These are phyloP conservation scores for Caenorhabditis sp. DNA, from an alignment of 2,888 invertebrate species.

Conservation along the genomic window DNA sequence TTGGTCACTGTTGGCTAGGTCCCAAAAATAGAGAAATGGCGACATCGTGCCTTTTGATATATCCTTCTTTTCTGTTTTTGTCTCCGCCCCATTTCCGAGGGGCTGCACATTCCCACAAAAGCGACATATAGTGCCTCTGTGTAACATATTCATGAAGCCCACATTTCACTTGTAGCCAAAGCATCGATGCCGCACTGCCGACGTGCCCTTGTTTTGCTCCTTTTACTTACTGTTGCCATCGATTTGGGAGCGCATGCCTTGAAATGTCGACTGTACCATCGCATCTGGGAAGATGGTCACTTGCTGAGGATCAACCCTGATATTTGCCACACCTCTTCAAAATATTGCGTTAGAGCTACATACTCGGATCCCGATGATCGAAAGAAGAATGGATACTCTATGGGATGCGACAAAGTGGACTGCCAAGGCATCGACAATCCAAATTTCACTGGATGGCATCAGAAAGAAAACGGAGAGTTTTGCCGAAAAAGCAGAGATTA, in stretches of 20 bases:
- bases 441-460: constrained; percentile 67
- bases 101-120: constrained; percentile 33
- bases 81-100: constrained; percentile 49
- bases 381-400: constrained; percentile 76
- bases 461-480: constrained; percentile 47
- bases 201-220: constrained; percentile 53
- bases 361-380: constrained; percentile 69
- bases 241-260: constrained; percentile 48
- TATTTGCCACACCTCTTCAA: constrained; percentile 61
- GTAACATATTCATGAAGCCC: constrained; percentile 64
- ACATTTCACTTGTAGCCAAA: constrained; percentile 57
- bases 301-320: constrained; percentile 68
- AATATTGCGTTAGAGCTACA: constrained; percentile 69
- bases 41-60: constrained; percentile 40
- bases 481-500: constrained; percentile 74
- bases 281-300: constrained; percentile 71
- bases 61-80: constrained; percentile 57
- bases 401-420: constrained; percentile 77
- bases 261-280: constrained; percentile 71
- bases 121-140: constrained; percentile 55
- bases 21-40: constrained; percentile 49
- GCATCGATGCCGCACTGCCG: constrained; percentile 57
- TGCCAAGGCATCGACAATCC: constrained; percentile 66
- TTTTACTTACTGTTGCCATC: constrained; percentile 28
- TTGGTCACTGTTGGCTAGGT: neutral